phyloP scores from a whole-genome alignment of 2,113 vertebrate species.

The Lepidothrix coronata region DNA sequence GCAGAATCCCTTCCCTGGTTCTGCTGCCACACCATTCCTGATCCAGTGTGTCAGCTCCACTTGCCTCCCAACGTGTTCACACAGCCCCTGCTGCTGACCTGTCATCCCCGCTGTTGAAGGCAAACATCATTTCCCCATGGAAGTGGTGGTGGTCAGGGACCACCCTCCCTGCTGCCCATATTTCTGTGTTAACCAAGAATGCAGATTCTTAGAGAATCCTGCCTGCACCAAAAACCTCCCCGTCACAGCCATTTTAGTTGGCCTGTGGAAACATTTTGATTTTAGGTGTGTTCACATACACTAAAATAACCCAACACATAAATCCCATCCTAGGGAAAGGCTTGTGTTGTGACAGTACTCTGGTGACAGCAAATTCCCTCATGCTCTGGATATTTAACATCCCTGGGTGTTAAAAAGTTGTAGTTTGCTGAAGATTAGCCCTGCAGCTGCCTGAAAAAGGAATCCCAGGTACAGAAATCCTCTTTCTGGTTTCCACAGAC shows the following conservation, averaged over 20 bases:
- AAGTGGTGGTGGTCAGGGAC: no score
- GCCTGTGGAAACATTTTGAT: background rate
- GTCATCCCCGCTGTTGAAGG: no score
- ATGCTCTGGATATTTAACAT: background rate
- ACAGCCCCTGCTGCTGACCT: background rate
- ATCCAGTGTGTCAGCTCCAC: no score
- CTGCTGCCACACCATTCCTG: no score
- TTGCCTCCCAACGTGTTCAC: no score
- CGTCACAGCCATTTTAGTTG: fast-evolving
- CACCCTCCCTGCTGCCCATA: no score
- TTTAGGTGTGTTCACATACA: background rate
- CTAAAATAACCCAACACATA: background rate
- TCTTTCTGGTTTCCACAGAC: background rate
- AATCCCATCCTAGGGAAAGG: background rate
- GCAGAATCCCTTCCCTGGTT: no score
- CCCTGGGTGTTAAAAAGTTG: background rate
- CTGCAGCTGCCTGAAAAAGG: background rate
- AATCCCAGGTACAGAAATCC: background rate
- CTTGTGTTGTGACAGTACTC: background rate
- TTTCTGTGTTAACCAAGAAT: background rate
- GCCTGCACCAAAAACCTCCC: background rate
- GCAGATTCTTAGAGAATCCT: background rate
- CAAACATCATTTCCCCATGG: background rate
- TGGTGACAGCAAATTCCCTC: background rate
- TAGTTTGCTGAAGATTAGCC: background rate